Base-by-base conservation (phyloP, 2,797 vertebrate genomes). In the Triplophysa yarkandensis region DNA sequence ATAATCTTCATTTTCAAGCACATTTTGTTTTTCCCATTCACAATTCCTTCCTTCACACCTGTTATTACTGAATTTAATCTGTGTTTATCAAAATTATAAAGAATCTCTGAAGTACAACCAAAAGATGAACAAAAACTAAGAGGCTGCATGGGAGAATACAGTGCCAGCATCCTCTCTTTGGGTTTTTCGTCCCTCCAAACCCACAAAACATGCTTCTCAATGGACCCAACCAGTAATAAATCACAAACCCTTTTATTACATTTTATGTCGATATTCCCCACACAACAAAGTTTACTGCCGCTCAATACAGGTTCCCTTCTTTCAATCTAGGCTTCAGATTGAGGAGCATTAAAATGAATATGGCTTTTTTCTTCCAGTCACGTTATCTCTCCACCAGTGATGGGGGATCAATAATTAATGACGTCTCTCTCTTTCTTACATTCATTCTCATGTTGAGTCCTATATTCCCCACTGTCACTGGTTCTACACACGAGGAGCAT, bases 301-400 rank as follows among this genome's bases (percentile, higher is more conserved):
- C 77, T 83, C 82, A 80, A 81, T 83, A 81, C 75, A 73, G 65
- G 73, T 77, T 75, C 71, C 75, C 77, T 81, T 79, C 71, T 81
- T 75, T 72, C 78, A 81, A 81, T 83, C 70, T 80, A 67, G 72
- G 72, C 69, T 55, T 78, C 64, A 78, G 71, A 79, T 74, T 79
- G 74, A 82, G 80, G 71, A 74, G 72, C 61, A 82, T 84, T 82
- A 83, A 83, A 85, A 84, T 84, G 71, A 80, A 84, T 82, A 80
- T 55, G 4, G 10, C n/a, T 74, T 74, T 71, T 63, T 55, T 64
- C 39, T 44, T 67, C 46, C 67, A 78, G 80, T 76, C 81, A 79
- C 48, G 65, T 80, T 77, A 72, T 63, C 64, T 77, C 72, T 78
- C 74, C 68, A 76, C 75, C 78, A 83, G 81, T 77, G 81, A 82